Percentiles rank a stretch among this genome's conserved stretches.
These are phyloP conservation scores for Stichopus chloronotus DNA, from an alignment of 35 echinoderm and acorn worm species.

Conservation along the genomic window DNA sequence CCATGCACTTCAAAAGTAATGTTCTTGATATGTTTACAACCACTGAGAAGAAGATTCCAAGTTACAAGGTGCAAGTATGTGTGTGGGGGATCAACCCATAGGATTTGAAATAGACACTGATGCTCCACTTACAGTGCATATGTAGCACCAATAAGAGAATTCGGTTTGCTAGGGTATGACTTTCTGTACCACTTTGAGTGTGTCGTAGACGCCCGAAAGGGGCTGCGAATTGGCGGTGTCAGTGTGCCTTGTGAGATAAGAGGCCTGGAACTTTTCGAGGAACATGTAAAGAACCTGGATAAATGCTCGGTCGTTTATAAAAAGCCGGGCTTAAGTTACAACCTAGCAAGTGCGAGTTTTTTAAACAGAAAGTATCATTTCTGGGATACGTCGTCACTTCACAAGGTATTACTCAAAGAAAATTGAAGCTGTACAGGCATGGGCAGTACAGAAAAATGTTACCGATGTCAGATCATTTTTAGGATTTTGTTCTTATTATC, in stretches of 20 bases:
- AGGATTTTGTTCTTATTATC: constrained; percentile 65
- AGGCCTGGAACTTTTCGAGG: constrained; percentile 42
- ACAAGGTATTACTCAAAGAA: constrained; percentile 44
- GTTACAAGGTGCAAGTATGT: no score
- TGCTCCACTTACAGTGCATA: constrained; percentile 23
- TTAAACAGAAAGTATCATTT: constrained; percentile 35
- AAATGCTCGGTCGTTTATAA: constrained; percentile 26
- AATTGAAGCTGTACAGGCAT: constrained; percentile 22
- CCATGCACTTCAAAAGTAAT: no score
- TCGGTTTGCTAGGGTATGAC: constrained; percentile 61
- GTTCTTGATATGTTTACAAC: no score
- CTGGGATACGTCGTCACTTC: constrained; percentile 47
- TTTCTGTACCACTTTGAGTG: constrained; percentile 67
- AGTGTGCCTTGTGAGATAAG: constrained; percentile 43
- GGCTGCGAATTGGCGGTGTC: constrained; percentile 42
- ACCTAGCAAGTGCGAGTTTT: constrained; percentile 55
- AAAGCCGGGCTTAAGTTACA: constrained; percentile 47
- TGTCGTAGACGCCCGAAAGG: constrained; percentile 36
- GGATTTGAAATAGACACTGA: not conserved
- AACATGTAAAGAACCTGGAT: constrained; percentile 25
- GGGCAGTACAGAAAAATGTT: constrained; percentile 43
- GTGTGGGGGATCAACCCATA: constrained; percentile 1
- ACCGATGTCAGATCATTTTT: constrained; percentile 49
- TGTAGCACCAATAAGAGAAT: constrained; percentile 54
- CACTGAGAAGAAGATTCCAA: not conserved